Base-by-base conservation (phyloP, 92 coral and sea anemone species). In the Parazoanthus swiftii region DNA sequence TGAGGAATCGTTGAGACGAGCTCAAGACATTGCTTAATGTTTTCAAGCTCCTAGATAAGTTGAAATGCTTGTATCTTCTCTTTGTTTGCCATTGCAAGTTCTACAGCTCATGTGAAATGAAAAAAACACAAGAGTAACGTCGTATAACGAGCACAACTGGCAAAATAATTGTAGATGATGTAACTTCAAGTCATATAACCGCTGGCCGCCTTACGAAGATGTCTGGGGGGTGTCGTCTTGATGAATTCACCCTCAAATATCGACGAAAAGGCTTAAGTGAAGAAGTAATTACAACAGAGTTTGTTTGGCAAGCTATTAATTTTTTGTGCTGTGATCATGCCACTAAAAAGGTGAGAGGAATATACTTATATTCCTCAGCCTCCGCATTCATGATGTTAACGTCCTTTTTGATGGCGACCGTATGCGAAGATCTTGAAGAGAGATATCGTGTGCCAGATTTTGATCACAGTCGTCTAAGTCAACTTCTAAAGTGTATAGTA, bases 401-500 rank as follows among this genome's bases (percentile, higher is more conserved):
- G 8, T 80, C 84, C 6, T 80, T 51, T 26, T 20, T 10, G 38
- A n/a, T 13, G 16, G n/a, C 79, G 13, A 11, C 6, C 0, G 0
- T 14, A 9, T 3, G n/a, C 4, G 15, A 5, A 6, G 35, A 36
- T 18, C 18, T 77, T 9, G 63, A 66, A 37, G 38, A 18, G 6
- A 39, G 18, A 6, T 81, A 59, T 25, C 74, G 74, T 38, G 54
- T 15, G 1, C 36, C 33, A 15, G 74, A 81, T 42, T 5, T 21
- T 10, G 36, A 38, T 23, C 37, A 65, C 35, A 23, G 56, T 21
- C 37, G 36, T 9, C 76, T 65, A 4, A 82, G 86, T n/a, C 39
- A 82, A 38, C 86, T 65, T 66, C 33, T 82, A 23, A 82, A 82
- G 13, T 82, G 86, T 25, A 82, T 66, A 23, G 14, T 68, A 6